Evolutionary conservation across 1,140 invertebrate genomes (phyloP).

Genomic region (Caerostris darwini): DNA sequence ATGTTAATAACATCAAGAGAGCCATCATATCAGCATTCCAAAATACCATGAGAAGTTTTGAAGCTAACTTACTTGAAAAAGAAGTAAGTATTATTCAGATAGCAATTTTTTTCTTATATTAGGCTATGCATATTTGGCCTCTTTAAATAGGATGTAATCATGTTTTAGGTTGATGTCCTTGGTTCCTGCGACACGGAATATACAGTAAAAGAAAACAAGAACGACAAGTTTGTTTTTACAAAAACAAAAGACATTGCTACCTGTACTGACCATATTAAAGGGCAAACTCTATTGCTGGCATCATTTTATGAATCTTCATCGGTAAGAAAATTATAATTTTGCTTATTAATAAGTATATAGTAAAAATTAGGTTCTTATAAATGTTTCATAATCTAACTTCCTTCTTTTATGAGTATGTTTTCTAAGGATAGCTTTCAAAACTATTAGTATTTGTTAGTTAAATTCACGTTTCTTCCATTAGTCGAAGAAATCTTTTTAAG

Average conservation of each 20-base stretch:
- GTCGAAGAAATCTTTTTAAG: too few species aligned
- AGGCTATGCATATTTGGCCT: background rate
- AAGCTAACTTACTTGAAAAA: slow-evolving; percentile 87
- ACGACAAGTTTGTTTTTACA: slow-evolving; percentile 33
- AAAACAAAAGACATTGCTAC: slow-evolving; percentile 51
- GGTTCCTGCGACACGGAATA: slow-evolving; percentile 71
- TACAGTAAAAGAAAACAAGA: background rate
- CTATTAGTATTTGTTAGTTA: too few species aligned
- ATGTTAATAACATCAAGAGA: slow-evolving; percentile 93
- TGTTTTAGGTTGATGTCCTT: slow-evolving; percentile 69
- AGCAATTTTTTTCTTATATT: background rate
- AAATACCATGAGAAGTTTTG: slow-evolving; percentile 93
- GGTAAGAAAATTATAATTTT: slow-evolving; percentile 20
- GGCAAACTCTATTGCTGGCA: slow-evolving; percentile 31
- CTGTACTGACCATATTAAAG: slow-evolving; percentile 63
- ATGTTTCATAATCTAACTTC: background rate
- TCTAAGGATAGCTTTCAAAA: background rate
- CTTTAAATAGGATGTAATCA: background rate
- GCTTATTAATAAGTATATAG: background rate
- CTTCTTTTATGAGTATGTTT: background rate
- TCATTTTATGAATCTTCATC: slow-evolving; percentile 63
- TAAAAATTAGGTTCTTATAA: background rate
- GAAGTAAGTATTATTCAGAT: slow-evolving; percentile 84
- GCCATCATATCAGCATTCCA: slow-evolving; percentile 93
- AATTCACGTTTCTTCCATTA: too few species aligned